These are phyloP conservation scores for Peromyscus aztecus DNA, from an alignment of 2,797 vertebrate species.

Conservation along the genomic window DNA sequence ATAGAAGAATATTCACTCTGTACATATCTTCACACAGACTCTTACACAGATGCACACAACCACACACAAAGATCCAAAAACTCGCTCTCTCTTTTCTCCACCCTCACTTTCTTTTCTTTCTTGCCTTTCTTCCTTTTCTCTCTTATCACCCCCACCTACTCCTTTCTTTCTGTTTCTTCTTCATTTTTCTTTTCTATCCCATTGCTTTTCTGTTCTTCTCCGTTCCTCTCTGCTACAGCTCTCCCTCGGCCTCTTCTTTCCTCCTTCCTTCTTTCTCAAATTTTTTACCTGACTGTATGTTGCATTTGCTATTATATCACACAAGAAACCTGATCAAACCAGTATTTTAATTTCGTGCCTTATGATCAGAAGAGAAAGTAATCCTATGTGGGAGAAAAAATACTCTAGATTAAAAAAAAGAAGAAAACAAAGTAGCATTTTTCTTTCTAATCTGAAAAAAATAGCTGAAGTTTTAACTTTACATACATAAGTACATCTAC, in stretches of 20 bases:
- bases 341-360: background rate
- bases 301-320: background rate
- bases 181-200: background rate
- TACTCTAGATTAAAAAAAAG: background rate
- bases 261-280: background rate
- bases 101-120: too few relatives aligned
- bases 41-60: background rate
- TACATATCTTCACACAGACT: too few relatives aligned
- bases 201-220: background rate
- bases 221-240: accelerated
- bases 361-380: background rate
- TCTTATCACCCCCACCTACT: accelerated
- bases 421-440: background rate
- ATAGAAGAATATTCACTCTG: background rate
- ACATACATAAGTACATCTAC: background rate
- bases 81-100: background rate
- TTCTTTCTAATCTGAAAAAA: background rate
- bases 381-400: background rate
- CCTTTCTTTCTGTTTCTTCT: background rate
- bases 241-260: accelerated
- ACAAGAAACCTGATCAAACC: background rate
- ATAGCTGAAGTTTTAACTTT: too few relatives aligned
- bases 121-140: background rate
- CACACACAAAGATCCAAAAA: background rate
- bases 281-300: background rate